A percentile compares a stretch with the other conserved stretches of the same genome.
Conservation (phyloP, 2,888 invertebrate genomes). For the Lordiphosa andalusiaca region DNA sequence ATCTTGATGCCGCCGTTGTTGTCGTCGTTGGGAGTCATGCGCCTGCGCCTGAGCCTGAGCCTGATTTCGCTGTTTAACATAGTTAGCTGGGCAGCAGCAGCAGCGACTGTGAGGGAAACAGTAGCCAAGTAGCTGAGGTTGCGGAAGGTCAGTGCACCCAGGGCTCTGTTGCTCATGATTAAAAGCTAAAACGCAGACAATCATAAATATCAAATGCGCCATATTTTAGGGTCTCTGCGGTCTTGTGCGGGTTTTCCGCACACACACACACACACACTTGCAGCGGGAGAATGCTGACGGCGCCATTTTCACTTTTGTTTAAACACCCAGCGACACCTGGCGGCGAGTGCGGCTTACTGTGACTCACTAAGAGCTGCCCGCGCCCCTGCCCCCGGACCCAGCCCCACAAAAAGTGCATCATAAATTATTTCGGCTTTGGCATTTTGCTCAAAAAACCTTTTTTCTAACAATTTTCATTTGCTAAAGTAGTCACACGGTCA, state of each 20-base stretch:
- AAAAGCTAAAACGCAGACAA: conserved; percentile 62
- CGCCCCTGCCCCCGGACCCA: conserved; percentile 22
- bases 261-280: conserved; percentile 1
- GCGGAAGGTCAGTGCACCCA: conserved; percentile 65
- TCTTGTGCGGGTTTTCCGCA: conserved; percentile 8
- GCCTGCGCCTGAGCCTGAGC: conserved; percentile 27
- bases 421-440: conserved; percentile 64
- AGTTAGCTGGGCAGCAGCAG: conserved; percentile 50
- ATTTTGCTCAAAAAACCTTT: conserved; percentile 34
- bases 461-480: conserved; percentile 66
- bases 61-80: conserved; percentile 71
- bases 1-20: conserved; percentile 61
- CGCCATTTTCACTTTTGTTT: conserved; percentile 60
- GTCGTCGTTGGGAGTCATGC: conserved; percentile 18
- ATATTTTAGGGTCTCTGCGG: conserved; percentile 61
- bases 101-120: conserved; percentile 44
- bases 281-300: not conserved
- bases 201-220: conserved; percentile 70
- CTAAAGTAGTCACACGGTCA: conserved; percentile 74
- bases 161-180: conserved; percentile 51
- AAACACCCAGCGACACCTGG: conserved; percentile 63
- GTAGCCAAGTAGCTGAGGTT: conserved; percentile 61
- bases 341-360: conserved; percentile 32
- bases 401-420: conserved; percentile 68
- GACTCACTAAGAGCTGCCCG: conserved; percentile 49